phyloP scores from a whole-genome alignment of 2,888 invertebrate species.

The Imbricaverruca yamaguchii region DNA sequence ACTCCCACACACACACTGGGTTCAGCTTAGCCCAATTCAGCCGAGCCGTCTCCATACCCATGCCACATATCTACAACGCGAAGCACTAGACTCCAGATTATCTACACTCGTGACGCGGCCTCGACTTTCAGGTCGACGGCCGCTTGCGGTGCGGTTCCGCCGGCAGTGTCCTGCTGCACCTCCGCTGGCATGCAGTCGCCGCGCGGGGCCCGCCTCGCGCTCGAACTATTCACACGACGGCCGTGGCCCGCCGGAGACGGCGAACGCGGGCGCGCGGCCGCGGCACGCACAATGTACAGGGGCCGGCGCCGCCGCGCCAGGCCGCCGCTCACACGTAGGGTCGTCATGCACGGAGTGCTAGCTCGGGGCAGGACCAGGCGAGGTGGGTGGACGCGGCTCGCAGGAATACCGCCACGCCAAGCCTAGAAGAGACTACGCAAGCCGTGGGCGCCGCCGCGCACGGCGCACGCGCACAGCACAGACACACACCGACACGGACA shows the following conservation, averaged over 20 bases:
- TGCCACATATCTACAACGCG: constrained; percentile 1
- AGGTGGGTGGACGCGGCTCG: neutral
- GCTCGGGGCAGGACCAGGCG: neutral
- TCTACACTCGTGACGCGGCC: too few species aligned
- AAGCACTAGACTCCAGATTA: neutral
- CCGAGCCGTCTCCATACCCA: neutral
- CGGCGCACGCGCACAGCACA: neutral
- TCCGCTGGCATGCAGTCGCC: too few species aligned
- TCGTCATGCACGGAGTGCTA: neutral
- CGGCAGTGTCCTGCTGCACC: too few species aligned
- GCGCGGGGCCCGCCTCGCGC: too few species aligned
- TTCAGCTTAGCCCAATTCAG: neutral
- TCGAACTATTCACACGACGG: too few species aligned
- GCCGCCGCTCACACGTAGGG: neutral
- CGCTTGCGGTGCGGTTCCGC: too few species aligned
- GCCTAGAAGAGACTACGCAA: constrained; percentile 13
- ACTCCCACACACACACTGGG: neutral
- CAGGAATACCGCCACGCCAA: neutral
- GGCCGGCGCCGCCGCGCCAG: neutral
- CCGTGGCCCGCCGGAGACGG: too few species aligned
- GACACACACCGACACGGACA: neutral
- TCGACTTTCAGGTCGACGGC: too few species aligned
- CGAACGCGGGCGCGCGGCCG: neutral
- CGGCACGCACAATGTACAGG: neutral
- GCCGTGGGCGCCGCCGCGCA: neutral